Conservation (phyloP, 2,113 vertebrate genomes). For the Varanus komodoensis region DNA sequence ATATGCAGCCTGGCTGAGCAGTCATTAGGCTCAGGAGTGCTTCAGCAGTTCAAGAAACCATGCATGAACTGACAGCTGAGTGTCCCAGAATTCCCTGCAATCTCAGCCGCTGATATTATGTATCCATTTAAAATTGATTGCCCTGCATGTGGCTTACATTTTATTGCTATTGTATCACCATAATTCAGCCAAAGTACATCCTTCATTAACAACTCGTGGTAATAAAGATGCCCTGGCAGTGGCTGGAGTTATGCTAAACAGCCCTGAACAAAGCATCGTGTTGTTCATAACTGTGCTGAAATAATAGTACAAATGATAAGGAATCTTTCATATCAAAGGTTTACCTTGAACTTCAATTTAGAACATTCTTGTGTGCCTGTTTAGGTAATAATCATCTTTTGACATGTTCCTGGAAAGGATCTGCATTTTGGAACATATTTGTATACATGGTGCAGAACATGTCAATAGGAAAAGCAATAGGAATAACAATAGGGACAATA, state of each 20-base stretch:
- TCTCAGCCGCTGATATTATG: background rate
- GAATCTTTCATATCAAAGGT: background rate
- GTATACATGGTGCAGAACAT: background rate
- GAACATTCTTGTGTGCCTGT: background rate
- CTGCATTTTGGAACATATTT: background rate
- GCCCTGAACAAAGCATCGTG: background rate
- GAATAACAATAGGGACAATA: too few species aligned
- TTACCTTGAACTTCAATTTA: background rate
- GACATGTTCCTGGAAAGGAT: background rate
- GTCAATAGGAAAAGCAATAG: background rate
- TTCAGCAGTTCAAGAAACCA: background rate
- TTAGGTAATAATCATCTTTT: background rate
- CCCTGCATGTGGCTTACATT: too few species aligned
- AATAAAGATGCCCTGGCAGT: background rate
- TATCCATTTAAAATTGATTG: constrained; percentile 7
- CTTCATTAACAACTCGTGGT: background rate
- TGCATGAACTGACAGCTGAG: accelerated
- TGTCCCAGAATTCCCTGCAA: background rate
- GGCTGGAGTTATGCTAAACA: background rate
- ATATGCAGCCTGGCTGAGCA: background rate
- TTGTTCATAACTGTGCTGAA: background rate
- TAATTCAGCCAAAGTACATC: background rate
- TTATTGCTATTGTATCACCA: background rate
- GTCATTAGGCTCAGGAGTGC: background rate
- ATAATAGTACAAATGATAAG: background rate